These are phyloP conservation scores for Trachythela sp. DNA, from an alignment of 64 coral and sea anemone species.

Conservation along the genomic window DNA sequence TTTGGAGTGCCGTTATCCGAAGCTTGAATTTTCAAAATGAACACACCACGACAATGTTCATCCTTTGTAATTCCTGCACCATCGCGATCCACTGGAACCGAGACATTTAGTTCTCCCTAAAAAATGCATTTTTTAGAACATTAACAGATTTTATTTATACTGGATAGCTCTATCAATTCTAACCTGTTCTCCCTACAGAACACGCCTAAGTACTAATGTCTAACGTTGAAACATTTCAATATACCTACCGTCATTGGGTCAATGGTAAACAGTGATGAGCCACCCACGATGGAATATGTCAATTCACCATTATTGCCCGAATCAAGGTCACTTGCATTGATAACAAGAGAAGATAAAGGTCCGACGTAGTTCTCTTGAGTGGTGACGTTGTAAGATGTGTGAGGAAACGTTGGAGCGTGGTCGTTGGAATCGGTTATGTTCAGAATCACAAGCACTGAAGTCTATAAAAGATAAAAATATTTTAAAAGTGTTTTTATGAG, in stretches of 20 bases:
- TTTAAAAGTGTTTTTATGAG: not conserved
- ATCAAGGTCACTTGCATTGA: not conserved
- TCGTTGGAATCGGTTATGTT: not conserved
- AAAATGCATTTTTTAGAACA: not conserved
- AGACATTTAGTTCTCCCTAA: not conserved
- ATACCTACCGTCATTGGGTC: not conserved
- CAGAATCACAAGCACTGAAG: not conserved
- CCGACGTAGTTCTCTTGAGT: not conserved
- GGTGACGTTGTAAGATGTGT: not conserved
- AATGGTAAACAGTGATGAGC: not conserved
- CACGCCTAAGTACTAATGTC: too few species aligned
- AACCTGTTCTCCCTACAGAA: too few species aligned
- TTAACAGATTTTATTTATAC: too few species aligned
- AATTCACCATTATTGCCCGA: not conserved
- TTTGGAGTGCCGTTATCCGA: not conserved
- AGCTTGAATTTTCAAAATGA: not conserved
- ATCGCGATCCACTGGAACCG: not conserved
- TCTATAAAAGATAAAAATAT: not conserved
- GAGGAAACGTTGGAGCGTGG: not conserved
- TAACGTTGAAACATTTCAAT: too few species aligned
- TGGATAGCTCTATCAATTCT: too few species aligned
- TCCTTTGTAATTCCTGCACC: not conserved
- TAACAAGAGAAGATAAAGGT: not conserved
- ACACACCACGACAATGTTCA: slow-evolving; percentile 15
- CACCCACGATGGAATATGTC: not conserved